Evolutionary conservation across 2,797 vertebrate genomes (phyloP), one percentile per base, ranked within the genome.

Genomic region (Falco peregrinus): DNA sequence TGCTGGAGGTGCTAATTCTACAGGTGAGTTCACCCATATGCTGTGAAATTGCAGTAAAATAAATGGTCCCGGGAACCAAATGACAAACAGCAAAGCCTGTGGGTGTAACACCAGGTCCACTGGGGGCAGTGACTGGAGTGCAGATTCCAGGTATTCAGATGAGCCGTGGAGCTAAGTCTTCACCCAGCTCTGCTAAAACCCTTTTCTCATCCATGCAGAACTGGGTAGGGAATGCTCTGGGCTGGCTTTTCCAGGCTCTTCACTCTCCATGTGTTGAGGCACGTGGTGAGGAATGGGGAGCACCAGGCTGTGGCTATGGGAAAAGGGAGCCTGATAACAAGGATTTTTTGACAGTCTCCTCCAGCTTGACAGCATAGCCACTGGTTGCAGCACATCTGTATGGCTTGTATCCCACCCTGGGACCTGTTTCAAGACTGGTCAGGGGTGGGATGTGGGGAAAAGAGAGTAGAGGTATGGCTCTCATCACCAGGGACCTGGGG

Each of bases 1-100:
- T 90, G 85, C 87, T 88, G 37, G 87, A 93, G 79, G 69, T 91
- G 68, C 25, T 78, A 60, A 33, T 81, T 86, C 82, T 54, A 20
- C 56, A 48, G 53, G 68, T 76, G 43, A 71, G 43, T 75, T 91
- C 90, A 61, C 37, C 54, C 48, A 22, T 13, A 24, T 20, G 41
- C 29, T 77, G 60, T 87, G 59, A 83, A 95, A 96, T 22, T 60
- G 41, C 48, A 48, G 65, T 63, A 54, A 85, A 73, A 94, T 37
- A 74, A 90, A 81, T 25, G 26, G 22, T 56, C 11, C 0, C 59
- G 75, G 53, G 53, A 83, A 63, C 7, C 18, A 57, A 75, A 61
- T 11, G 69, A 65, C 41, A 76, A 84, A 64, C 31, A 84, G 28
- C 19, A 50, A 73, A 90, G 71, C 31, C 69, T 50, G 19, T 15